phyloP scores from a whole-genome alignment of 2,113 vertebrate genomes.

The Eublepharis macularius region DNA sequence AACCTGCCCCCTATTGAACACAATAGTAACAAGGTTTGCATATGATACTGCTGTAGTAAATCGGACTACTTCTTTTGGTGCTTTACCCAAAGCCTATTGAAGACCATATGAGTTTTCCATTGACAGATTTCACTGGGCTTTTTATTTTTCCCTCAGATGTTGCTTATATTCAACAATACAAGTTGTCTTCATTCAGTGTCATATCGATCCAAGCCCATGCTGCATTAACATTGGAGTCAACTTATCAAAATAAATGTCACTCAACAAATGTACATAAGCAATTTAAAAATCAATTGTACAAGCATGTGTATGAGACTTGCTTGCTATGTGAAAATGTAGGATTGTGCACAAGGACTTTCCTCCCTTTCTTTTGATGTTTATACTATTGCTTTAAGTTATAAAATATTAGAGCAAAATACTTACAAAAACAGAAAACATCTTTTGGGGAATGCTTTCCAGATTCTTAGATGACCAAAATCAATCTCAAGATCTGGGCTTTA shows the following conservation, averaged over 20 bases:
- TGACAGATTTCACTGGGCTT: background rate
- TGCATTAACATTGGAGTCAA: background rate
- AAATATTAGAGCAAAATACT: background rate
- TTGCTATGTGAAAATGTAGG: background rate
- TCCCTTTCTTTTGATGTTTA: background rate
- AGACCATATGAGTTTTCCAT: background rate
- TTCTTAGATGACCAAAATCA: background rate
- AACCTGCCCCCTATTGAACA: background rate
- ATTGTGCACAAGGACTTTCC: background rate
- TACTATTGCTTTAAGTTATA: background rate
- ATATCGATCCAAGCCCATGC: background rate
- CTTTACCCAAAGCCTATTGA: background rate
- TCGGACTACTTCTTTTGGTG: background rate
- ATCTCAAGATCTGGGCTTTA: background rate
- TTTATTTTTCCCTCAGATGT: background rate
- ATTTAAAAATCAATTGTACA: background rate
- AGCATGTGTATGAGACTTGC: background rate
- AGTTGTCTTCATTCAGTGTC: background rate
- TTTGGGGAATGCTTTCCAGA: background rate
- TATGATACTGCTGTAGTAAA: background rate
- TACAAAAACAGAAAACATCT: background rate
- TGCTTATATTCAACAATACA: background rate
- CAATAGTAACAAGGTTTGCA: background rate
- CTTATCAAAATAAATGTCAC: constrained; percentile 9
- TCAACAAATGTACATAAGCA: background rate